phyloP scores from a whole-genome alignment of 2,888 invertebrate genomes.

The Andrena marginata region DNA sequence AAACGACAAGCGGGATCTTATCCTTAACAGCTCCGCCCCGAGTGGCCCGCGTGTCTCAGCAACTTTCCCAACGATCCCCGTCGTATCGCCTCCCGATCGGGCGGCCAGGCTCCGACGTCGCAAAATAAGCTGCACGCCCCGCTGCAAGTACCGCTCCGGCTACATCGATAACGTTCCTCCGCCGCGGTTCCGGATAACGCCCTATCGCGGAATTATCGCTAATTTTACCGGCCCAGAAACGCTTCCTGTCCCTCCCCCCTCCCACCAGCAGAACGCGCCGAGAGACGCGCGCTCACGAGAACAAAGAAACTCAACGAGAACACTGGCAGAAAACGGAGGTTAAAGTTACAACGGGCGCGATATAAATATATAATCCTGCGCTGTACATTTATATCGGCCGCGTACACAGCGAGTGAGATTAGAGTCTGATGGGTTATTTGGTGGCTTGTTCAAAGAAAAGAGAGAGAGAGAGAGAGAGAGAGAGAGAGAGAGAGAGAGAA shows the following conservation, averaged over 20 bases:
- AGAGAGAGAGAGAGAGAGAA: constrained; percentile 20
- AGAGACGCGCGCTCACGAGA: constrained; percentile 50
- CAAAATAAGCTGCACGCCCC: no score
- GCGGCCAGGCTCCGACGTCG: no score
- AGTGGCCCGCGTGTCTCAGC: background rate
- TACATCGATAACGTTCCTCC: no score
- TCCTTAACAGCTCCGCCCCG: background rate
- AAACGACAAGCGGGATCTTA: background rate
- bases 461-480: constrained; percentile 27
- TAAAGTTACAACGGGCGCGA: constrained; percentile 10
- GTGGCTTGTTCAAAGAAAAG: constrained; percentile 54
- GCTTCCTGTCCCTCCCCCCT: background rate
- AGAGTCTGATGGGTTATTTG: constrained; percentile 55
- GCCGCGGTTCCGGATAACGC: no score
- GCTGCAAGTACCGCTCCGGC: no score
- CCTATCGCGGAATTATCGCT: no score
- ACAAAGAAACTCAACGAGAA: constrained; percentile 43
- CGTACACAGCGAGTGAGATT: background rate
- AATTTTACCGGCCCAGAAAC: background rate
- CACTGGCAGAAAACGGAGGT: constrained; percentile 52
- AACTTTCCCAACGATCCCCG: background rate
- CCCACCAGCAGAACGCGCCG: constrained; percentile 42
- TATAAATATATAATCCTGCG: constrained; percentile 6
- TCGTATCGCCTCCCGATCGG: background rate
- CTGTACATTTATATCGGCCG: constrained; percentile 2